Evolutionary conservation across 2,797 vertebrate genomes (phyloP), one percentile per base, ranked within the genome.

Genomic region (Characodon lateralis): DNA sequence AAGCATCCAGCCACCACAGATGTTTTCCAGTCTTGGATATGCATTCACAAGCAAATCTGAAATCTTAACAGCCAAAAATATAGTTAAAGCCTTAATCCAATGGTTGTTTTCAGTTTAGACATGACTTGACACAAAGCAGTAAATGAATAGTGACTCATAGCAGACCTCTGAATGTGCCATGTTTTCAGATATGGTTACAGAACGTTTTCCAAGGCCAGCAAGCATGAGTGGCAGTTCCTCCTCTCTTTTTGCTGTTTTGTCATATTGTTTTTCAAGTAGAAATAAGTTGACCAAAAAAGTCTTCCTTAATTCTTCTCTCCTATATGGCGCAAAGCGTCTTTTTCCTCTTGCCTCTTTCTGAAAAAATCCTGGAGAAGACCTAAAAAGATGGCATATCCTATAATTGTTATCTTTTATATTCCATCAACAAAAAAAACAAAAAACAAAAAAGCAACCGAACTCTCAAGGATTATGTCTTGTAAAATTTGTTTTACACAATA

Each of bases 1-100:
- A 8, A 80, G 56, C 73, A 80, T 12, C 73, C 78, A 75, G 28
- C 73, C 73, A 63, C 73, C 73, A 53, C 41, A 59, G 68, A 78
- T 78, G 22, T 28, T 78, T 72, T 8, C 48, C 8, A 78, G 46
- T 43, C 48, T 78, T 65, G 70, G 76, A 55, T 72, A 78, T 43
- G 28, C 48, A 28, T 46, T 78, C 22, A 78, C 0, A 41, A 78
- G 53, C 56, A 71, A 68, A 35, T 61, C 78, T 65, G 35, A 26
- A 12, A 71, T 26, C 51, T 75, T 35, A 77, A 70, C 18, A 59
- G 39, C 59, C 13, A 71, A 71, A 70, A 70, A 3, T 3, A 31
- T 46, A 50, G 13, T 50, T 50, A 50, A 9, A 50, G 13, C 3
- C 48, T 12, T 3, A 50, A 50, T 50, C 1, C 2, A 26, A 24